phyloP scores from a whole-genome alignment of 1,140 invertebrate species.

The Drosophila biarmipes region DNA sequence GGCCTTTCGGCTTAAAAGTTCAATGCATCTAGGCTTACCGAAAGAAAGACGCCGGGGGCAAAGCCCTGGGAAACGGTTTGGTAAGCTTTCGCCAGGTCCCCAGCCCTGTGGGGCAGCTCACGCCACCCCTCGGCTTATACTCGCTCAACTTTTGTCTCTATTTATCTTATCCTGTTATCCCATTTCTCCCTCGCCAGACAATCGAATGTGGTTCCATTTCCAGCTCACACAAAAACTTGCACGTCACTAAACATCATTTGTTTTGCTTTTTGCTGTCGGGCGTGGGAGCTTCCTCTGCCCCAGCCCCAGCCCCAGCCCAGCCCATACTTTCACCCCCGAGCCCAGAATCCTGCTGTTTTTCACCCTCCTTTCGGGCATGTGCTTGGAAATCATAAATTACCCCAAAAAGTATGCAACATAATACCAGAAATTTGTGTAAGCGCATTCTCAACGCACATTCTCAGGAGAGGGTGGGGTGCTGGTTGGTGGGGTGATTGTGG shows the following conservation, averaged over 20 bases:
- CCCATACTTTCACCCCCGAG: background rate
- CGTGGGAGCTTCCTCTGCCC: constrained; percentile 1
- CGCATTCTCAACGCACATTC: constrained; percentile 44
- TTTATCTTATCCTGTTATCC: constrained; percentile 73
- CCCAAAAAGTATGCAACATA: constrained; percentile 77
- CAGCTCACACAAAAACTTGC: constrained; percentile 67
- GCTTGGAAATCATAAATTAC: constrained; percentile 80
- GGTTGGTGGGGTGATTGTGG: background rate
- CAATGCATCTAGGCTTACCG: constrained; percentile 65
- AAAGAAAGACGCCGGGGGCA: constrained; percentile 13
- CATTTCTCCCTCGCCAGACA: constrained; percentile 49
- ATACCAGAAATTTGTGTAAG: constrained; percentile 78
- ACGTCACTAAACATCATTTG: constrained; percentile 81
- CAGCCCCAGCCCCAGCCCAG: constrained; percentile 1
- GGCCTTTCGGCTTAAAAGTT: constrained; percentile 67
- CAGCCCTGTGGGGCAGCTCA: background rate
- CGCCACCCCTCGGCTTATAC: constrained; percentile 11
- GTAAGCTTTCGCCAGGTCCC: constrained; percentile 5
- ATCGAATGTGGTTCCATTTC: constrained; percentile 78
- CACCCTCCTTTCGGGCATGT: constrained; percentile 38
- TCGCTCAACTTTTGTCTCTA: constrained; percentile 61
- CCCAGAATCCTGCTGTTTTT: background rate
- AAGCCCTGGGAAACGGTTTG: constrained; percentile 18
- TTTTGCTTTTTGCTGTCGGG: constrained; percentile 51
- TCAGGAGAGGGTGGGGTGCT: background rate